Base-by-base conservation (phyloP, 2,113 vertebrate species). In the Pimephales promelas region DNA sequence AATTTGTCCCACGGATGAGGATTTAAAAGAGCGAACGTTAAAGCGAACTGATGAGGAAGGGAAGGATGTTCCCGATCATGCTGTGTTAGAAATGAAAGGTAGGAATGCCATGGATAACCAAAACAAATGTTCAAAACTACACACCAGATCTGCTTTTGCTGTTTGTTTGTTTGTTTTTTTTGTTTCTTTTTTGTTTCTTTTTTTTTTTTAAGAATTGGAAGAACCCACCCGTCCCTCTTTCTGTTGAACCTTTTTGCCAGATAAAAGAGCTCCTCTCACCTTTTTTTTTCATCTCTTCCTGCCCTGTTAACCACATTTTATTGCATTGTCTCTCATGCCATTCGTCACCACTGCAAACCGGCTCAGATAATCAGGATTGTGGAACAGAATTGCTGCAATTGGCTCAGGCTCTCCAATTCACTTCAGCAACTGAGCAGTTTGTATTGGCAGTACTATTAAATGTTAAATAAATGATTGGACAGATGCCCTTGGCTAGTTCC, bases 21-120 rank as follows among this genome's bases (percentile, higher is more conserved):
- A 98, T 92, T 96, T 98, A 86, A 96, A 95, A 93, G 96, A 97
- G 88, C 95, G 97, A 90, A 97, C 97, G 88, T 94, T 97, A 95
- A 97, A 96, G 91, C 95, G 96, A 91, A 97, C 96, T 49, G 97
- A 97, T 84, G 96, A 98, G 92, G 97, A 98, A 92, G 97, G 97
- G 90, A 98, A 98, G 92, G 97, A 98, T 92, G 97, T 98, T 86
- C 97, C 97, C 66, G 97, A 98, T 92, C 96, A 97, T 86, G 97
- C 97, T 49, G 97, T 98, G 86, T 94, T 98, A 92, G 97, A 98
- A 94, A 98, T 98, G 97, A 98, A 98, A 97, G 97, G 97, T 98
- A 96, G 94, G 95, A 94, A 94, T 74, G 92, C 90, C 93, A 94
- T 92, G 93, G 92, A 88, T 86, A 88, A 84, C 86, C 79, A 80